These are phyloP conservation scores for Idaea straminata DNA, from an alignment of 2,888 invertebrate genomes.

Conservation along the genomic window DNA sequence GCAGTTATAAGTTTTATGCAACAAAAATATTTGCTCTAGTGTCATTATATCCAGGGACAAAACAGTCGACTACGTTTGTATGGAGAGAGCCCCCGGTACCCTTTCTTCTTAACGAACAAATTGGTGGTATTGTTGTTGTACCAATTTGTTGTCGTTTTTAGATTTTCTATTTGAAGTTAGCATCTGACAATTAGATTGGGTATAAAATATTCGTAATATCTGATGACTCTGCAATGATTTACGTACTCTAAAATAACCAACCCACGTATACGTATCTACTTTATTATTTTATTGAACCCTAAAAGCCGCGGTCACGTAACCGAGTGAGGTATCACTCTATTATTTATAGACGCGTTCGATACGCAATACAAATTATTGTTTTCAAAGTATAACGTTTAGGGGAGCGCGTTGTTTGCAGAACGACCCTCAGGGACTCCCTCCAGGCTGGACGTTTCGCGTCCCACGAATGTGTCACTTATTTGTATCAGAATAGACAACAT, in stretches of 20 bases:
- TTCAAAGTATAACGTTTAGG: conserved; percentile 81
- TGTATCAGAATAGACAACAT: conserved; percentile 49
- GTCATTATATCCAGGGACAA: no score
- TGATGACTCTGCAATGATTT: no score
- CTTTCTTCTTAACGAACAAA: no score
- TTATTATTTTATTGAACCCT: conserved; percentile 47
- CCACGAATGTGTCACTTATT: conserved; percentile 57
- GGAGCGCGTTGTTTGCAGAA: conserved; percentile 75
- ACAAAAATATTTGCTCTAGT: no score
- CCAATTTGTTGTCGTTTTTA: no score
- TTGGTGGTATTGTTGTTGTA: no score
- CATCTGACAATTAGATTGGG: neutral
- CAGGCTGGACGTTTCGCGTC: conserved; percentile 31
- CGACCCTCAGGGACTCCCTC: conserved; percentile 67
- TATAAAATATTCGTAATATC: no score
- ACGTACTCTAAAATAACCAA: neutral
- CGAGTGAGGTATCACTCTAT: conserved; percentile 76
- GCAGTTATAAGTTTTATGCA: no score
- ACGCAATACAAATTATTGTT: conserved; percentile 81
- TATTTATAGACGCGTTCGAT: conserved; percentile 80
- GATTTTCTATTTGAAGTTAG: neutral
- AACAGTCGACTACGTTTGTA: no score
- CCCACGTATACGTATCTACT: conserved; percentile 17
- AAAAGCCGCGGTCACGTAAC: conserved; percentile 47
- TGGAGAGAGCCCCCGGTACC: no score